These are phyloP conservation scores for Galleria mellonella DNA, from an alignment of 1,140 invertebrate genomes.

Conservation along the genomic window DNA sequence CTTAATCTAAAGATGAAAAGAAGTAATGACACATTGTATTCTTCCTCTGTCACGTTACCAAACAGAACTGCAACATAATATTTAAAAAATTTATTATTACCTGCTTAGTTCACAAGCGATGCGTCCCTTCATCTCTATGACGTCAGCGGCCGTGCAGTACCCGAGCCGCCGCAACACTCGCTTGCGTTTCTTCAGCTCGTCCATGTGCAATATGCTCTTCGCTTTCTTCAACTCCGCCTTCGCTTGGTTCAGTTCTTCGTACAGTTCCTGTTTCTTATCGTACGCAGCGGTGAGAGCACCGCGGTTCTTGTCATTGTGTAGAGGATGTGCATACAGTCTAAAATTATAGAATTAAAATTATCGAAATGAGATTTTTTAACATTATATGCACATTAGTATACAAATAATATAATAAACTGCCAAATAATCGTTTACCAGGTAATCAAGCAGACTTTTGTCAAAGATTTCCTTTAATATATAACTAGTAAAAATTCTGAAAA, in stretches of 20 bases:
- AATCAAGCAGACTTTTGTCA: no score
- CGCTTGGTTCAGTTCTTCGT: conserved; percentile 77
- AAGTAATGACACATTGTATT: no score
- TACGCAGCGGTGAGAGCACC: conserved; percentile 84
- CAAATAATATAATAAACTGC: no score
- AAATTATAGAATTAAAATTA: no score
- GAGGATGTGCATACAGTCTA: conserved; percentile 86
- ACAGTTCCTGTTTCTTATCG: conserved; percentile 82
- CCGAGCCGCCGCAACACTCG: conserved; percentile 92
- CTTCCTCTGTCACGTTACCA: no score
- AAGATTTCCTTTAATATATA: no score
- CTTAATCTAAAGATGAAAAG: no score
- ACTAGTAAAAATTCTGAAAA: no score
- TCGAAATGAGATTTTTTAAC: no score
- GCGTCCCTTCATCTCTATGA: conserved; percentile 97
- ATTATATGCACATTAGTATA: no score
- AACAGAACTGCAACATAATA: no score
- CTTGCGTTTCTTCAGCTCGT: conserved; percentile 97
- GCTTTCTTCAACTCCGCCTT: conserved; percentile 90
- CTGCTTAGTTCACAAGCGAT: conserved; percentile 98
- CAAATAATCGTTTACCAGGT: no score
- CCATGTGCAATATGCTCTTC: conserved; percentile 96
- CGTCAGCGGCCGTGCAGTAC: conserved; percentile 94
- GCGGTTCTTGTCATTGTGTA: conserved; percentile 85
- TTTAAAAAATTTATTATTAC: conserved; percentile 49